Base-by-base conservation (phyloP, 2,797 vertebrate species). In the Babyrousa celebensis region DNA sequence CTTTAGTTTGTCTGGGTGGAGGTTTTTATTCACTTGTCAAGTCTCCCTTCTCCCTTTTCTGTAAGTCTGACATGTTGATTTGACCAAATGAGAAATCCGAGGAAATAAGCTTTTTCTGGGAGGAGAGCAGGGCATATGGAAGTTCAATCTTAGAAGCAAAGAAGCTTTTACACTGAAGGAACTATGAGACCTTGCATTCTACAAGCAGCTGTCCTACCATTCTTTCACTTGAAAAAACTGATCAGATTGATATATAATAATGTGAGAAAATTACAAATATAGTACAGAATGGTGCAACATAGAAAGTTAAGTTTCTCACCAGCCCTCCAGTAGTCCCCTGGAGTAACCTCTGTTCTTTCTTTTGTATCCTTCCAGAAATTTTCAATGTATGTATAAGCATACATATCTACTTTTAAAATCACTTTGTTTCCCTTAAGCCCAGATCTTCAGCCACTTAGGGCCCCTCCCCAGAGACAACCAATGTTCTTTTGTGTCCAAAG, bases 201-300 rank as follows among this genome's bases (percentile, higher is more conserved):
- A 6, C 63, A 36, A 1, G 79, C 36, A 85, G 23, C 63, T 92
- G 8, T 77, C n/a, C 79, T 85, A 54, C 11, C 5, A 8, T 90
- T 89, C 63, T 88, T 86, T 85, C 52, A 71, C 20, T 79, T 77
- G 43, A 87, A 85, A 90, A 96, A 90, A n/a, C 80, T 21, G 36
- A n/a, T 6, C 58, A 74, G 10, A 36, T n/a, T 79, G 32, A 68
- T 68, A 75, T 7, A 40, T 87, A 36, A 40, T 92, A 70, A 85
- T 88, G 71, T 75, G 60, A 89, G 87, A 62, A 92, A 72, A 60
- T 77, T 91, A 87, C 80, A 84, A 80, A 25, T 43, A n/a, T 5
- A 65, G 16, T 40, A 9, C 17, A 78, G 48, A 75, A 68, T 29
- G 63, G 20, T 74, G 4, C 83, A 75, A 27, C 65, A 48, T 8